Evolutionary conservation across 2,797 vertebrate genomes (phyloP), one percentile per base, ranked within the genome.

Genomic region (Botia almorhae): DNA sequence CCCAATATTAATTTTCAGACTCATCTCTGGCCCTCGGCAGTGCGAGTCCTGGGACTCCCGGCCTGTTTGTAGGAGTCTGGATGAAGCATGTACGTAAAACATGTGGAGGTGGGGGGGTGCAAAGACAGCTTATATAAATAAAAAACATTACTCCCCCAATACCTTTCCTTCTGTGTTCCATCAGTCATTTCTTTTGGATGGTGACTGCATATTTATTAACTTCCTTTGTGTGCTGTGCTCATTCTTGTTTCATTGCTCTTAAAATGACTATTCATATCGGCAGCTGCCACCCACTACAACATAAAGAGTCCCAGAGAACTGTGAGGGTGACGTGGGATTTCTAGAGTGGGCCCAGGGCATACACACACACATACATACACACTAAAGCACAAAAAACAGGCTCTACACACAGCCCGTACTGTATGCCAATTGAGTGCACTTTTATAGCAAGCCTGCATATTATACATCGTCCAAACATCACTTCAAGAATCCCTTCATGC

Each of bases 1-100:
- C 79, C 69, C 78, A 85, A 92, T 92, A 91, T 91, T 89, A 87
- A 93, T 93, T 91, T 92, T 87, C 88, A 89, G 90, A 89, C 90
- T 92, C 90, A 84, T 90, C 87, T 92, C 91, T 89, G 61, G 86
- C 89, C 91, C 90, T 86, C 85, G 89, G 89, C 91, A 70, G 79
- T 82, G 73, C 4, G 29, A 85, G 85, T 83, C 82, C 84, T 69
- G 82, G 86, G 86, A 85, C 83, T 69, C 65, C 69, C 19, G 16
- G 82, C 79, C 83, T 82, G 81, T 88, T 86, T 86, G 82, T 51
- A 80, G 43, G 75, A 69, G 82, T 75, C 43, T 74, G 83, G 78
- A 87, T 77, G 74, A 65, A 82, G 79, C 72, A 70, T 75, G 51
- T 78, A 74, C 69, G 43, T 33, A 78, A 78, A 51, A 48, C 29